These are phyloP conservation scores for Stenurella melanura DNA, from an alignment of 2,888 invertebrate genomes.

Conservation along the genomic window DNA sequence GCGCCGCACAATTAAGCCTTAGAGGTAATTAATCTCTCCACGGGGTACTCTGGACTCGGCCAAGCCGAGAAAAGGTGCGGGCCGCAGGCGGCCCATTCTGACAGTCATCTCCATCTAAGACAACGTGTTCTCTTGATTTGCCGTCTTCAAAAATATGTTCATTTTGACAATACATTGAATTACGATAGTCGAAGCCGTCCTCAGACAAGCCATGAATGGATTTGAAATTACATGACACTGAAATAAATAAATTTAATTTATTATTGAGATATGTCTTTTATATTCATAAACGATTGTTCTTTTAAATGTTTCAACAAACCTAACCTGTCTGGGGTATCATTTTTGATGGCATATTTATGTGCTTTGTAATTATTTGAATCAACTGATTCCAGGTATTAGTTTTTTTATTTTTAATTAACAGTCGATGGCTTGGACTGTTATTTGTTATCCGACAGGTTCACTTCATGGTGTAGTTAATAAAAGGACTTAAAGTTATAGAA, in stretches of 20 bases:
- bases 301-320: not conserved
- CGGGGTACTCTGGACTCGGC: constrained; percentile 49
- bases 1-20: constrained; percentile 58
- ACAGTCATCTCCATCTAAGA: constrained; percentile 35
- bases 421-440: too few species aligned
- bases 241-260: constrained; percentile 5
- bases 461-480: too few species aligned
- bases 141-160: constrained; percentile 51
- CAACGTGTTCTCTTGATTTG: constrained; percentile 49
- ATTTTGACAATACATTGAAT: constrained; percentile 47
- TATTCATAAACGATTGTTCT: not conserved
- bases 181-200: not conserved
- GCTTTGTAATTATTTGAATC: not conserved
- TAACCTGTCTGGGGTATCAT: not conserved
- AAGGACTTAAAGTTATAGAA: too few species aligned
- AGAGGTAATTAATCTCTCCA: constrained; percentile 57
- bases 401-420: too few species aligned
- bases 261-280: not conserved
- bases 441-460: too few species aligned
- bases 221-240: constrained; percentile 15
- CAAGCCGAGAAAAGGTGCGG: constrained; percentile 45
- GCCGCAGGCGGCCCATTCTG: constrained; percentile 48
- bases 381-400: not conserved
- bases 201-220: not conserved
- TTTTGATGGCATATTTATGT: not conserved